Percentiles rank a stretch among this genome's conserved stretches.
These are phyloP conservation scores for Octopus bimaculoides DNA, from an alignment of 1,140 invertebrate species.

Conservation along the genomic window DNA sequence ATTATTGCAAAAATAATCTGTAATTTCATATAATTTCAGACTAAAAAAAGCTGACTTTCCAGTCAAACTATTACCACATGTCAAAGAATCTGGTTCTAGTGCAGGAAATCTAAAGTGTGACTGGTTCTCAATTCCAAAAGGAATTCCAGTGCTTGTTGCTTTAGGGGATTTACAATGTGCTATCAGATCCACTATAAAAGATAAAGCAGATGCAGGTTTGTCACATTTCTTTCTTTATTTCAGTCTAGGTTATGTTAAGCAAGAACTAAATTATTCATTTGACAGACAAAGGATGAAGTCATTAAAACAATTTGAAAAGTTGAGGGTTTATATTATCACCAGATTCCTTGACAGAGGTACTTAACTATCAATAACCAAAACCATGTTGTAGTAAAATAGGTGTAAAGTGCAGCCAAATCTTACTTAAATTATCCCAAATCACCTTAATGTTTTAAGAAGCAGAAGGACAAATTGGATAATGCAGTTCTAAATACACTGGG, in stretches of 20 bases:
- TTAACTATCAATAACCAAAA: too few species aligned
- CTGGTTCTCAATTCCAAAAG: slow-evolving; percentile 76
- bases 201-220: slow-evolving; percentile 61
- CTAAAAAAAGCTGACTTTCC: slow-evolving; percentile 65
- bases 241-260: background rate
- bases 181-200: slow-evolving; percentile 72
- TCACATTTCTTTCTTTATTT: slow-evolving; percentile 11
- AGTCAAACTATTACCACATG: slow-evolving; percentile 68
- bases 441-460: too few species aligned
- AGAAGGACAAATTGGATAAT: too few species aligned
- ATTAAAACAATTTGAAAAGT: too few species aligned
- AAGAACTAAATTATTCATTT: background rate
- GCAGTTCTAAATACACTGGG: too few species aligned
- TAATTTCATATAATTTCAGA: slow-evolving; percentile 23
- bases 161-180: slow-evolving; percentile 83
- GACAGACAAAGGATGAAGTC: background rate
- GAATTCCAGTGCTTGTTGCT: slow-evolving; percentile 70
- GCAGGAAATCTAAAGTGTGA: slow-evolving; percentile 67
- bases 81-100: slow-evolving; percentile 66
- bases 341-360: too few species aligned
- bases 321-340: too few species aligned
- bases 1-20: too few species aligned
- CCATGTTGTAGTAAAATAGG: too few species aligned
- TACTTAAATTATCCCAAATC: too few species aligned
- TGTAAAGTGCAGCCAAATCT: too few species aligned